phyloP scores from a whole-genome alignment of 2,113 vertebrate species.

The Anolis carolinensis region DNA sequence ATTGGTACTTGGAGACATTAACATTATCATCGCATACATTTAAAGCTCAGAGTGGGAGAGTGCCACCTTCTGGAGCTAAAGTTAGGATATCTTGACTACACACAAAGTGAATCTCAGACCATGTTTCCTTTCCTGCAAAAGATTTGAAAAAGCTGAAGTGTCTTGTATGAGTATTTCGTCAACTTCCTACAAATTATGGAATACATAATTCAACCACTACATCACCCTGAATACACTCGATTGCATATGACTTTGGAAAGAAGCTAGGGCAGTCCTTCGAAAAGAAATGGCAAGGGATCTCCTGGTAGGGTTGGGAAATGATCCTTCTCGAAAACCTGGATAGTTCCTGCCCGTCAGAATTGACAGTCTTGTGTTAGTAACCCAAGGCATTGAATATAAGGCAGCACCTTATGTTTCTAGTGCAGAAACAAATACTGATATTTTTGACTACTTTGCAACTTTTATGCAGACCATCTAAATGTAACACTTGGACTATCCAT shows the following conservation, averaged over 20 bases:
- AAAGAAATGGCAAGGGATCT: no score
- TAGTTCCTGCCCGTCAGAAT: no score
- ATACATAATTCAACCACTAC: not conserved
- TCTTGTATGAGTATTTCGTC: not conserved
- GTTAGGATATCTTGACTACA: not conserved
- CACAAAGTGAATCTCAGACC: not conserved
- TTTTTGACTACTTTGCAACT: not conserved
- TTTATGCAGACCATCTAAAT: not conserved
- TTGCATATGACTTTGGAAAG: no score
- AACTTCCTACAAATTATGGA: not conserved
- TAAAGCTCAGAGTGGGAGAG: not conserved
- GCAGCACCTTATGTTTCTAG: no score
- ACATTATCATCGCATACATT: not conserved
- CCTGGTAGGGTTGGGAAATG: no score
- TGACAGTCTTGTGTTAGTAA: no score
- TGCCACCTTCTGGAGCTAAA: not conserved
- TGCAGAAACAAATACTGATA: not conserved
- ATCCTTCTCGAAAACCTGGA: no score
- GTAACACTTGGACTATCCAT: no score
- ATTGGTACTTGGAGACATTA: not conserved
- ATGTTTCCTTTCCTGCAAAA: not conserved
- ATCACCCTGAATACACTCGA: no score
- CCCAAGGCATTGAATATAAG: no score
- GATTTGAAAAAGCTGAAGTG: not conserved
- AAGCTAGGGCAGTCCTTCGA: no score